Base-by-base conservation (phyloP, 1,140 invertebrate genomes). In the Hesperophylax magnus region DNA sequence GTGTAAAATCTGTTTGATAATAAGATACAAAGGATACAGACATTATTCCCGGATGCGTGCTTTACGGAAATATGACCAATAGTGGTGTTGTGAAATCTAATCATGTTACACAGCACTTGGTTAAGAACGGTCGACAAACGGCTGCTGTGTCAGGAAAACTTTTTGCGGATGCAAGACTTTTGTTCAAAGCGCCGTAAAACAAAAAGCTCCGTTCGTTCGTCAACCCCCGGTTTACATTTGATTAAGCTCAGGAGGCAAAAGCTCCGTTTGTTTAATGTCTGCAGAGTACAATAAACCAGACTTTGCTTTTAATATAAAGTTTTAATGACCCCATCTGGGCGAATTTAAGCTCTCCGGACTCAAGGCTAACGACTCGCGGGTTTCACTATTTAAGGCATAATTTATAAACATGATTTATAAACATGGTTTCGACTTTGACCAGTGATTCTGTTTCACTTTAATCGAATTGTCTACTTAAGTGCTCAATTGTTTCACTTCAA, bases 301-400 rank as follows among this genome's bases (percentile, higher is more conserved):
- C 82, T 83, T 83, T 83, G 82, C 82, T 83, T 83, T 83, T 83
- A 83, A 83, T 83, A 83, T 83, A 83, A 83, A 83, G 76, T 83
- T 83, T 83, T 83, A 81, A 83, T 81, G 82, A 83, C 72, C 69
- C 77, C 77, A 83, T 78, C 78, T 78, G 69, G 74, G n/a, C 3
- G 53, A 58, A 60, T 76, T 76, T 18, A 20, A 76, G 72, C 56
- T 76, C 60, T 60, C 56, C 24, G 31, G 56, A 63, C 63, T 34
- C 72, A 22, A 76, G 72, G 72, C 63, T 76, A 76, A 54, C 52
- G 69, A 53, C 69, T 53, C 47, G 69, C 69, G 53, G 52, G 52
- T 72, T 54, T 54, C 34, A 39, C 20, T 52, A 53, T 56, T 69
- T 65, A 67, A 56, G 2, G 53, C 60, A 56, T 17, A 78, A 34